Base-by-base conservation (phyloP, 1,140 invertebrate genomes). In the Schlechtendalia chinensis region DNA sequence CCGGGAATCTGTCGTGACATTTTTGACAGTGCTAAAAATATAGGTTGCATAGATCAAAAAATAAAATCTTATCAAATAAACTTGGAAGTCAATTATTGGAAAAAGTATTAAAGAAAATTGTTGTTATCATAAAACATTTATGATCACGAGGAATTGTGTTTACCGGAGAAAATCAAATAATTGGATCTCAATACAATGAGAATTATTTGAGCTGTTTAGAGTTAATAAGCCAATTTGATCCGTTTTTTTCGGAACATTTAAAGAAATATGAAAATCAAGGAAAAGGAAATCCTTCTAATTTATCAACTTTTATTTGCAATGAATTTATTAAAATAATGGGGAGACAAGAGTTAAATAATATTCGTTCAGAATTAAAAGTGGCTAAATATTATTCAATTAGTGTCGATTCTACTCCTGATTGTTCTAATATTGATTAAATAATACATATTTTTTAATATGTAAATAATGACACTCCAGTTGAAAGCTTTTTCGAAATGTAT, bases 371-470 rank as follows among this genome's bases (percentile, higher is more conserved):
- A 65, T 32, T 65, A 65, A 65, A 39, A 65, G 61, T 32, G 29
- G 29, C 61, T 29, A 65, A 65, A 65, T 65, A 65, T 65, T 65
- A 65, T 65, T 65, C 61, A 32, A 65, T 65, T 32, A 32, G 27
- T 32, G 27, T 65, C n/a, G 61, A 65, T 65, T 65, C 27, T 17
- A 65, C 61, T 32, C 29, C 29, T 59, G 83, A 83, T 74, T 27
- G 75, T 32, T 27, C 63, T 39, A 45, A 81, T n/a, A 80, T 65
- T 56, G 79, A 82, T 61, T 83, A 84, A 56, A 65, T 65, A 29
- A 65, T 29, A 29, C n/a, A 17, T 8, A 39, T 65, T 65, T 39
- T 65, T 65, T 19, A 29, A 8, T 65, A 65, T 65, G 61, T 32
- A 39, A 77, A 50, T 29, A n/a, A 29, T 39, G 61, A 65, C 10